phyloP scores from a whole-genome alignment of 2,888 invertebrate genomes.

The Heliconius ethilla region DNA sequence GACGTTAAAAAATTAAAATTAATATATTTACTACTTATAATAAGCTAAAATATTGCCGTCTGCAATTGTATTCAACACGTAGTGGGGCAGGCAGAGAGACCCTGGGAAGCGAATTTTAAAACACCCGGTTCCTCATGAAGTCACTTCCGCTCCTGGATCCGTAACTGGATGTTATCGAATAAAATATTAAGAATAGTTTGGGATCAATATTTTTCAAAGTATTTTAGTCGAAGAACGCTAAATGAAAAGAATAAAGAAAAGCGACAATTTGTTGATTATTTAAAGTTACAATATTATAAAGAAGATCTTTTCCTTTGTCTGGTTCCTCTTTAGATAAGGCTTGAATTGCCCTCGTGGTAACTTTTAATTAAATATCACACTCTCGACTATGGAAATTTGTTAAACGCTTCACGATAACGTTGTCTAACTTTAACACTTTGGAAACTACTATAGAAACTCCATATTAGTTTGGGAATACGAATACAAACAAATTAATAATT shows the following conservation, averaged over 20 bases:
- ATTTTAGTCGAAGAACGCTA: background rate
- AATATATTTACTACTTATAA: too few relatives aligned
- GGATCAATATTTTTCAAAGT: background rate
- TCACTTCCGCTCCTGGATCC: background rate
- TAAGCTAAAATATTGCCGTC: too few relatives aligned
- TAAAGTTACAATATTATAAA: background rate
- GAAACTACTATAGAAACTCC: conserved; percentile 26
- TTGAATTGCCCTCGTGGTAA: conserved; percentile 21
- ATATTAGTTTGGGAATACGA: conserved; percentile 19
- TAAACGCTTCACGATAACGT: conserved; percentile 32
- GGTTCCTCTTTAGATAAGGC: conserved; percentile 14
- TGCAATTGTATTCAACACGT: background rate
- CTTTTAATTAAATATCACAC: conserved; percentile 36
- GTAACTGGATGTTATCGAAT: too few relatives aligned
- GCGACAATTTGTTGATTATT: background rate
- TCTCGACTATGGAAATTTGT: conserved; percentile 32
- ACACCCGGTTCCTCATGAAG: background rate
- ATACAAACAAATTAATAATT: conserved; percentile 18
- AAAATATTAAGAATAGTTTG: too few relatives aligned
- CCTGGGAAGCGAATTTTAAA: background rate
- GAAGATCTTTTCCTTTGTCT: conserved; percentile 21
- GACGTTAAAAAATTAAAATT: background rate
- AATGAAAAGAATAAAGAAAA: background rate
- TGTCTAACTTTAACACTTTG: conserved; percentile 32
- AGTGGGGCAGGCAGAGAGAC: background rate